A percentile compares a stretch with the other conserved stretches of the same genome.
Conservation (phyloP, 2,113 vertebrate genomes). For the Syrrhaptes paradoxus region DNA sequence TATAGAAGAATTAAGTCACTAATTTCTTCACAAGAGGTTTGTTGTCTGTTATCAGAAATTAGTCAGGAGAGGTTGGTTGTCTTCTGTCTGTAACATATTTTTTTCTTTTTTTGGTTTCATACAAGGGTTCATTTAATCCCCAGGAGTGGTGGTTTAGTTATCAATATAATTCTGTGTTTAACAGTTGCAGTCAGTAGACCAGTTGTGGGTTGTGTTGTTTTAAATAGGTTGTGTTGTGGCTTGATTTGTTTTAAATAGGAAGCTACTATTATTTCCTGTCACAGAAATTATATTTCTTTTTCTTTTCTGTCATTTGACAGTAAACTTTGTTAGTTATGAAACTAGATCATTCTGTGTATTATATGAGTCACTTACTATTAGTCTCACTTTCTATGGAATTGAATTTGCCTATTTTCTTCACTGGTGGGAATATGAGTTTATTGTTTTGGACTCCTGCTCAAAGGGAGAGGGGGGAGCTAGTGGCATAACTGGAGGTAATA, state of each 20-base stretch:
- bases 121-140: neutral
- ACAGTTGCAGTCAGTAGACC: neutral
- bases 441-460: constrained; percentile 51
- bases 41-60: neutral
- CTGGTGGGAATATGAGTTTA: constrained; percentile 49
- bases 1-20: neutral
- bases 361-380: constrained; percentile 58
- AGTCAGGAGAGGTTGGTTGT: neutral
- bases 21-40: neutral
- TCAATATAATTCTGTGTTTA: constrained; percentile 7
- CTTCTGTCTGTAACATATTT: neutral
- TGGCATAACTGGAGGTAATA: constrained; percentile 76
- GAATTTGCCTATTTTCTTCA: constrained; percentile 49
- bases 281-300: neutral
- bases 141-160: neutral
- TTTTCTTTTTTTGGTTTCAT: neutral
- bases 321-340: constrained; percentile 41
- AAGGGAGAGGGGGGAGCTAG: constrained; percentile 50
- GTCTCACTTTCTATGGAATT: constrained; percentile 54
- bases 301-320: constrained; percentile 27
- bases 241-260: constrained; percentile 1
- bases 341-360: constrained; percentile 40
- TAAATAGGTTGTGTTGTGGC: neutral
- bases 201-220: neutral
- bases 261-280: neutral